Base-by-base conservation (phyloP, 2,797 vertebrate genomes). In the Lagorchestes hirsutus region DNA sequence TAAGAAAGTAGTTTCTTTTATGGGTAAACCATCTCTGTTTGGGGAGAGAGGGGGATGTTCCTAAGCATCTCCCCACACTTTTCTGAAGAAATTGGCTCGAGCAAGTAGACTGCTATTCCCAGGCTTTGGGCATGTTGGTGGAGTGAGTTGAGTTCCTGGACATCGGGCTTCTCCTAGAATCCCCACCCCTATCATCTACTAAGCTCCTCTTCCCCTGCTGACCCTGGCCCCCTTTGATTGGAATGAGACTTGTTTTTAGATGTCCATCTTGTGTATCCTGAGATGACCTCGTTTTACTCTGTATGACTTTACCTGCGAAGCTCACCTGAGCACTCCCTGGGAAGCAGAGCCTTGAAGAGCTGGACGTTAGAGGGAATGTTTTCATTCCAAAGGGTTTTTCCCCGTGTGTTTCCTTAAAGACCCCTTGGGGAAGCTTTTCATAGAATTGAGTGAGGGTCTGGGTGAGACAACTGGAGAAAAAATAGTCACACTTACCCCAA, bases 1-100 rank as follows among this genome's bases (percentile, higher is more conserved):
- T 87, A 87, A 87, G 74, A 87, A 87, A 87, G 74, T 50, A 87
- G 74, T 87, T 87, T 87, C 22, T 87, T 87, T 87, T 50, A 28
- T 4, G 22, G 40, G 22, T 28, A 40, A 58, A 52, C 22, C 52
- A 18, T 31, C 52, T 54, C 6, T 34, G 28, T 52, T 46, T 91
- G 46, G 31, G 52, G 28, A 92, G 92, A 50, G 82, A 96, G 74
- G 0, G 3, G 29, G 18, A 90, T 55, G 55, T 34, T 58, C 54
- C 8, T 24, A 14, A 28, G 8, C 13, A 50, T 40, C 46, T 96
- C 90, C 54, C 40, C 28, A 94, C 90, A 93, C 40, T 55, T 46
- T 46, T 46, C 74, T 82, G 40, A 46, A 50, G 40, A 87, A 87
- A 87, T 87, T 82, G 74, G 74, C 40, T 87, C 3, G 24, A 87